Evolutionary conservation across 2,113 vertebrate species (phyloP).

Genomic region (Rhodinocichla rosea): DNA sequence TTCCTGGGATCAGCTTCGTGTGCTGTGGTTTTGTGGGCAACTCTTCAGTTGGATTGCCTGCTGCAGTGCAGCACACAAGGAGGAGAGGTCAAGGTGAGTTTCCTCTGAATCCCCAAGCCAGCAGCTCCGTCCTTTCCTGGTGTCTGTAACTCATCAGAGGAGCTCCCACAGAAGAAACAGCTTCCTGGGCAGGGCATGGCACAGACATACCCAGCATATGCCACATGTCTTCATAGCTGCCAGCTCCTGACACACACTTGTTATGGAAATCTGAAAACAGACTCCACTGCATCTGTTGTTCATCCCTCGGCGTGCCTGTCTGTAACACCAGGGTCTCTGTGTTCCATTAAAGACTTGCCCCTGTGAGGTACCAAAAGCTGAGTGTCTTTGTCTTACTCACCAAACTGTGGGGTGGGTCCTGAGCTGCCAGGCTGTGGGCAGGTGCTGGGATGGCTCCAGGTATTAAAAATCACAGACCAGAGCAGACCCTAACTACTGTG

Average conservation of each 20-base stretch:
- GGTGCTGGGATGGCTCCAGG: neutral
- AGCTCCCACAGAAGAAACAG: neutral
- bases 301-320: conserved; percentile 25
- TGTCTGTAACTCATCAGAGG: conserved; percentile 13
- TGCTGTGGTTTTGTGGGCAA: neutral
- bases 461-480: neutral
- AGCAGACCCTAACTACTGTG: neutral
- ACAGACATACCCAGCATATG: conserved; percentile 62
- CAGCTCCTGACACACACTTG: conserved; percentile 62
- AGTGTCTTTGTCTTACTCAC: neutral
- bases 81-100: conserved; percentile 33
- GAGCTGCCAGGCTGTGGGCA: neutral
- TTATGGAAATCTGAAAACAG: conserved; percentile 63
- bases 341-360: conserved; percentile 55
- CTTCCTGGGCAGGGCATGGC: conserved; percentile 50
- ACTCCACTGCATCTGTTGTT: conserved; percentile 60
- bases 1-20: neutral
- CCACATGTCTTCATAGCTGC: conserved; percentile 62
- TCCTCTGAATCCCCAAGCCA: neutral
- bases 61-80: neutral
- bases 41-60: neutral
- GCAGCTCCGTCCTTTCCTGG: neutral
- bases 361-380: conserved; percentile 19
- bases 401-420: neutral
- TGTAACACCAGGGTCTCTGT: conserved; percentile 40